Conservation (phyloP, 1,140 invertebrate genomes). For the Papilio xuthus region DNA sequence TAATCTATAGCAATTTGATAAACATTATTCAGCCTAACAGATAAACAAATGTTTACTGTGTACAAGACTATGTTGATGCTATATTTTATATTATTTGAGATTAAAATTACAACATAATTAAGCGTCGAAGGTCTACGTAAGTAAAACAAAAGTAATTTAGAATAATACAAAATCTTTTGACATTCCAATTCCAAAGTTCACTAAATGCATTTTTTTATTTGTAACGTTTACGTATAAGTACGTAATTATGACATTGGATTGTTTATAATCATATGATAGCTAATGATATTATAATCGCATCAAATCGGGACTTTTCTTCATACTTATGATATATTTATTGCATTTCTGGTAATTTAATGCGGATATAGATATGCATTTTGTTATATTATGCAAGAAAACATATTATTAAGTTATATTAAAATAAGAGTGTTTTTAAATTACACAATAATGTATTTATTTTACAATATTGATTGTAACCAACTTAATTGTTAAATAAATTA, state of each 20-base stretch:
- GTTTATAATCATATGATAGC: background rate
- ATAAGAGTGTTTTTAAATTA: no score
- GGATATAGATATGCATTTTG: background rate
- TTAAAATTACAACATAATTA: background rate
- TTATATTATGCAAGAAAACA: background rate
- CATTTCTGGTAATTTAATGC: background rate
- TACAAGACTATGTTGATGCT: background rate
- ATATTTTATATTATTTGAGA: background rate
- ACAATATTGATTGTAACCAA: no score
- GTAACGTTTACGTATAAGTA: background rate
- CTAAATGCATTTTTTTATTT: no score
- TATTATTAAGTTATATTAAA: background rate
- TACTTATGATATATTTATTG: background rate
- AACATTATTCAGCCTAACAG: background rate
- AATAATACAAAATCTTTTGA: no score
- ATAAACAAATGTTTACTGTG: conserved; percentile 10
- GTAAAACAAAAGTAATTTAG: no score
- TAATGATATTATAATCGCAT: background rate
- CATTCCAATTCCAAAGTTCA: no score
- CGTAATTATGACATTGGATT: background rate
- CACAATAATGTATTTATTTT: no score
- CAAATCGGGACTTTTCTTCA: conserved; percentile 10
- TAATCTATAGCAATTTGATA: conserved; percentile 1
- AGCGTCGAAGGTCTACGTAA: no score
- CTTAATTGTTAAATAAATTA: background rate